These are phyloP conservation scores for Romanogobio albipinnatus DNA, from an alignment of 2,113 vertebrate genomes.

Conservation along the genomic window DNA sequence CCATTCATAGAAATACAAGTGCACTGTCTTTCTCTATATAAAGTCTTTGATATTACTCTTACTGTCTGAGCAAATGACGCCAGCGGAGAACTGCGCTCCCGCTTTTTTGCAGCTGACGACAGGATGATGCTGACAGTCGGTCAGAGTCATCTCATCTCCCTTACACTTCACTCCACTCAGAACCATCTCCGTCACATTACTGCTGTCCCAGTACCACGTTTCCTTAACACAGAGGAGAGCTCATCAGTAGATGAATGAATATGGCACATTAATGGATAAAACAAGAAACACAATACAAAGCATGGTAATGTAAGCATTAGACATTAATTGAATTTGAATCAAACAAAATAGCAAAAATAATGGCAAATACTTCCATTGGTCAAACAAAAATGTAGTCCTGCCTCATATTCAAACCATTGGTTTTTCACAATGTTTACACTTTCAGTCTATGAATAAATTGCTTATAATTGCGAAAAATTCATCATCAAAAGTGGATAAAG, in stretches of 20 bases:
- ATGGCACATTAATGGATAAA: not conserved
- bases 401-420: not conserved
- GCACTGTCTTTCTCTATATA: too few relatives aligned
- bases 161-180: slow-evolving; percentile 91
- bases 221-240: slow-evolving; percentile 77
- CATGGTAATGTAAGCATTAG: not conserved
- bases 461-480: not conserved
- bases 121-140: slow-evolving; percentile 86
- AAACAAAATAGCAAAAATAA: not conserved
- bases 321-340: not conserved
- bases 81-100: slow-evolving; percentile 84
- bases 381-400: not conserved
- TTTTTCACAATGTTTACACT: not conserved
- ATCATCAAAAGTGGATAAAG: not conserved
- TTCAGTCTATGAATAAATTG: not conserved
- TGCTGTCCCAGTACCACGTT: slow-evolving; percentile 98
- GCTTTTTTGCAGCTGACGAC: slow-evolving; percentile 84
- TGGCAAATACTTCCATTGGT: not conserved
- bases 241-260: not conserved
- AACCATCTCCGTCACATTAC: slow-evolving; percentile 89
- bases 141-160: slow-evolving; percentile 87
- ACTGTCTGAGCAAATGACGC: slow-evolving; percentile 98
- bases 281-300: not conserved
- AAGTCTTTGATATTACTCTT: slow-evolving; percentile 66
- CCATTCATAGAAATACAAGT: too few relatives aligned